Evolutionary conservation across 2,888 invertebrate species (phyloP).

Genomic region (Lasioglossum vierecki): DNA sequence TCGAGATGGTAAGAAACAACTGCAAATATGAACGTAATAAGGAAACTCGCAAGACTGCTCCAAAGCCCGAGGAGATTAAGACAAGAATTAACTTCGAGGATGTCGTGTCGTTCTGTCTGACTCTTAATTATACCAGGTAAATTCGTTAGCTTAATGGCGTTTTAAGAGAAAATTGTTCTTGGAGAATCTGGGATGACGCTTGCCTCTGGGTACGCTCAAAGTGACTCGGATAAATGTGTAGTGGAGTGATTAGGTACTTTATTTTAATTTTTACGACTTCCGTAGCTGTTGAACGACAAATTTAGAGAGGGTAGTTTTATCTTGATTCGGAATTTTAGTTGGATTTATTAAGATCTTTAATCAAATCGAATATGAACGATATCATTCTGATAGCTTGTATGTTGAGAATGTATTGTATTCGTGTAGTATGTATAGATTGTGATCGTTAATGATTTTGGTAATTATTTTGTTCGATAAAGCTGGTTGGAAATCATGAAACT

Average conservation of each 20-base stretch:
- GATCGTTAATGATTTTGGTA: neutral
- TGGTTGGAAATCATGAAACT: neutral
- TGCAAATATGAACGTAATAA: neutral
- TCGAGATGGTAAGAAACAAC: neutral
- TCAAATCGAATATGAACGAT: neutral
- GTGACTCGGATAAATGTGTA: neutral
- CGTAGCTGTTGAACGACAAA: neutral
- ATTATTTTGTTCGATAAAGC: neutral
- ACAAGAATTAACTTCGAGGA: neutral
- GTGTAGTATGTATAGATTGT: no score
- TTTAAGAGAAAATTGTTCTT: neutral
- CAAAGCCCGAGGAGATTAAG: neutral
- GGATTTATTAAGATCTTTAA: neutral
- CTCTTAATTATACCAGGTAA: neutral
- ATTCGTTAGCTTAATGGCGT: neutral
- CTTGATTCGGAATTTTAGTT: neutral
- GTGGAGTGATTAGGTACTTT: neutral
- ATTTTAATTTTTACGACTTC: neutral
- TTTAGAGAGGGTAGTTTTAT: neutral
- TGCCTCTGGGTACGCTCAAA: neutral
- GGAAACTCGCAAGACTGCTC: neutral
- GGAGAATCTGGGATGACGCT: neutral
- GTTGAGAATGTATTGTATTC: neutral
- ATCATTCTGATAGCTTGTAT: neutral
- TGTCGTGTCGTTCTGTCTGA: neutral